Conservation (phyloP, 2,888 invertebrate genomes). For the Torymus tubicola region DNA sequence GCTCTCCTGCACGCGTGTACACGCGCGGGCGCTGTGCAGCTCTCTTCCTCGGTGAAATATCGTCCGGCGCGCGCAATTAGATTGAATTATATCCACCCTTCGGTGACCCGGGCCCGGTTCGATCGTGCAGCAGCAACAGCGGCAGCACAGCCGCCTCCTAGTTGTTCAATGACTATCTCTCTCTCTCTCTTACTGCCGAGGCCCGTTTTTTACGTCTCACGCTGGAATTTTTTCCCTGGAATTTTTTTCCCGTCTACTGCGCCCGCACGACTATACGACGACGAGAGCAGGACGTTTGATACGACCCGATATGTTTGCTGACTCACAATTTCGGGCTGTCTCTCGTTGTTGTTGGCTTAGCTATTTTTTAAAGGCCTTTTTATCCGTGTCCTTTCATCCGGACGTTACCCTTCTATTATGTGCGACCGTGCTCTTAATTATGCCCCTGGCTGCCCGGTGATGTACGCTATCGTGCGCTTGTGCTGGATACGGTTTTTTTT, state of each 20-base stretch:
- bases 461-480: neutral
- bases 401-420: constrained; percentile 5
- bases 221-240: constrained; percentile 45
- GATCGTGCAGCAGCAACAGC: neutral
- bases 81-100: constrained; percentile 46
- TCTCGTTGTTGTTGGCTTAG: constrained; percentile 19
- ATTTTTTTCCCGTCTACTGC: neutral
- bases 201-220: constrained; percentile 43
- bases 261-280: no score
- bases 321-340: constrained; percentile 41
- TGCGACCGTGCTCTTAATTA: neutral
- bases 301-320: constrained; percentile 15
- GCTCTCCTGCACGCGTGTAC: neutral
- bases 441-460: neutral
- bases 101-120: constrained; percentile 19
- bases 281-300: neutral
- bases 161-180: constrained; percentile 11
- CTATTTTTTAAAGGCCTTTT: constrained; percentile 42
- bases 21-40: neutral
- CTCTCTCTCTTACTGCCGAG: neutral
- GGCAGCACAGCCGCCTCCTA: neutral
- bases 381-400: constrained; percentile 39
- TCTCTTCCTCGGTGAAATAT: constrained; percentile 37
- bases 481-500: no score
- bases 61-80: constrained; percentile 41